A percentile compares a stretch with the other conserved stretches of the same genome.
These are phyloP conservation scores for Drosophila chauvacae DNA, from an alignment of 1,140 invertebrate species.

Conservation along the genomic window DNA sequence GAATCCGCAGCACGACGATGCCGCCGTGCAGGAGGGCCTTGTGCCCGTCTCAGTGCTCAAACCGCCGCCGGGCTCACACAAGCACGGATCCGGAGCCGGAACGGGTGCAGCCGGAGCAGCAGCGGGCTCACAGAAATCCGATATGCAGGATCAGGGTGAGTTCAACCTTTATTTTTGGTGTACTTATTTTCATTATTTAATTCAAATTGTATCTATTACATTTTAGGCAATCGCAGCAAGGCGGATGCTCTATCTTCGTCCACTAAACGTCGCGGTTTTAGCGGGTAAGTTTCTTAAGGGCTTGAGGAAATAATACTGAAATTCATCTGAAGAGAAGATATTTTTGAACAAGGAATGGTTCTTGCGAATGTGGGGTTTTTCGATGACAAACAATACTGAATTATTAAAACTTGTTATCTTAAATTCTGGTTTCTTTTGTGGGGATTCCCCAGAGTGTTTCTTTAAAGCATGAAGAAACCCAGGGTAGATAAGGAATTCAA, in stretches of 20 bases:
- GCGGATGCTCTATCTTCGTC: constrained; percentile 86
- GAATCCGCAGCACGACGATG: constrained; percentile 86
- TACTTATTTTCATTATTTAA: neutral
- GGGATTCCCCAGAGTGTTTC: neutral
- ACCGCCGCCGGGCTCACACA: constrained; percentile 88
- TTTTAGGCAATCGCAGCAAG: constrained; percentile 75
- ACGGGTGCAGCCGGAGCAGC: constrained; percentile 27
- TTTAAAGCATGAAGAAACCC: neutral
- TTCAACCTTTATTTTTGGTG: neutral
- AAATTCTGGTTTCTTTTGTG: neutral
- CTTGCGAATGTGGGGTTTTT: neutral
- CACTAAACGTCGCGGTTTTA: constrained; percentile 90
- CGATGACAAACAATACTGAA: neutral
- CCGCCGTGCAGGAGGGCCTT: constrained; percentile 90
- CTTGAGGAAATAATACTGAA: neutral
- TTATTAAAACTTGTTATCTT: neutral
- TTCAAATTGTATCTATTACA: neutral
- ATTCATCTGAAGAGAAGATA: neutral
- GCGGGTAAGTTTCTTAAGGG: constrained; percentile 87
- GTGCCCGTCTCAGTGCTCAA: constrained; percentile 93
- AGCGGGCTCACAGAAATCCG: constrained; percentile 56
- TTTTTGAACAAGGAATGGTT: neutral
- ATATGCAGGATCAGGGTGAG: constrained; percentile 80
- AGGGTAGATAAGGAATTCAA: too few relatives aligned
- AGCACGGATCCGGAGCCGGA: constrained; percentile 56